Evolutionary conservation across 2,113 vertebrate genomes (phyloP).

Genomic region (Anolis carolinensis): DNA sequence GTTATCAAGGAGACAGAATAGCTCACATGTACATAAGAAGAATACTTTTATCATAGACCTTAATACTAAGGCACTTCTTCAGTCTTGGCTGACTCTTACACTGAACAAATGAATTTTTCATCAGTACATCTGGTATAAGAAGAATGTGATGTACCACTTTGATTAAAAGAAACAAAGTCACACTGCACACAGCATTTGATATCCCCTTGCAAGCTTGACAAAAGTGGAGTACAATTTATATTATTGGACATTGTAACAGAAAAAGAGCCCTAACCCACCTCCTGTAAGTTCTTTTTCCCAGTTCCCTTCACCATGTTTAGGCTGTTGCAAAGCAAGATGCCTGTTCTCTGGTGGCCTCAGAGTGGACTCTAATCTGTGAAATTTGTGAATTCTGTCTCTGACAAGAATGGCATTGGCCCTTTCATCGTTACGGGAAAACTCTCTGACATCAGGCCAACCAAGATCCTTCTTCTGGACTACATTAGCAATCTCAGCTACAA

Average conservation of each 20-base stretch:
- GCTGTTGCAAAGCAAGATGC: conserved; percentile 71
- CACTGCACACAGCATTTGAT: conserved; percentile 23
- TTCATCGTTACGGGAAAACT: conserved; percentile 75
- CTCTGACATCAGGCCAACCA: conserved; percentile 72
- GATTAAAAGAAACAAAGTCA: background rate
- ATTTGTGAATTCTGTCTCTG: conserved; percentile 95
- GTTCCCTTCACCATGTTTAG: conserved; percentile 71
- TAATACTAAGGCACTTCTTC: background rate
- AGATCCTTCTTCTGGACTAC: conserved; percentile 91
- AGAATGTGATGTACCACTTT: background rate
- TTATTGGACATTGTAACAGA: conserved; percentile 39
- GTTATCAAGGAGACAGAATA: background rate
- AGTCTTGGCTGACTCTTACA: background rate
- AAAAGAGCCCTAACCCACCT: conserved; percentile 86
- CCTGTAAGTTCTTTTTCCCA: conserved; percentile 78
- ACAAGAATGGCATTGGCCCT: conserved; percentile 82
- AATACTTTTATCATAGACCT: background rate
- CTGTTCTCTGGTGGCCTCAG: conserved; percentile 81
- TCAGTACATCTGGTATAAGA: background rate
- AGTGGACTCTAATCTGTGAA: conserved; percentile 90
- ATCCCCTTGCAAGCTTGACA: conserved; percentile 83
- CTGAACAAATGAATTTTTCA: conserved; percentile 10
- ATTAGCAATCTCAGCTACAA: conserved; percentile 90
- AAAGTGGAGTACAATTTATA: conserved; percentile 59
- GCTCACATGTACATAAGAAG: background rate